Percentiles rank a stretch among this genome's conserved stretches.
phyloP scores from a whole-genome alignment of 2,113 vertebrate species.

The Proterorhinus semilunaris region DNA sequence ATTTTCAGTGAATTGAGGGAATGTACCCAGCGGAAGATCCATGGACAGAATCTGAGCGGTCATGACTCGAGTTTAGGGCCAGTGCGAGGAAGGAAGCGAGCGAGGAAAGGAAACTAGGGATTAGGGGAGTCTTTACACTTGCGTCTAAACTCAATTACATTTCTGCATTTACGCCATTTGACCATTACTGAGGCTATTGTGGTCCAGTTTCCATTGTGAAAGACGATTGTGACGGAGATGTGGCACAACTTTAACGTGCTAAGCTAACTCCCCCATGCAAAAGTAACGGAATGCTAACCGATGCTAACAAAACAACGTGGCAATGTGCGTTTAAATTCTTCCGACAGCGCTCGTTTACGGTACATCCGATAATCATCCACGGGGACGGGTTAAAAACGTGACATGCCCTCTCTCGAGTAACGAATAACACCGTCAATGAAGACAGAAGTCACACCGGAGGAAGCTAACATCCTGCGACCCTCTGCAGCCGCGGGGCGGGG shows the following conservation, averaged over 20 bases:
- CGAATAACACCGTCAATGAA: not conserved
- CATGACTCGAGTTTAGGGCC: not conserved
- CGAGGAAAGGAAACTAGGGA: not conserved
- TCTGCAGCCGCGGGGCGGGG: not conserved
- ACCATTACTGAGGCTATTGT: not conserved
- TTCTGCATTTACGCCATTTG: constrained; percentile 2
- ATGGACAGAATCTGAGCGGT: constrained; percentile 35
- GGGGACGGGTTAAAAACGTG: fast-evolving
- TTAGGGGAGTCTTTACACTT: constrained; percentile 14
- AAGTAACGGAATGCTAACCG: constrained; percentile 13
- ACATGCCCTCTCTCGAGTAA: not conserved
- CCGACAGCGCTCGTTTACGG: not conserved
- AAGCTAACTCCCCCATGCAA: constrained; percentile 1
- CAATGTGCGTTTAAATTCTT: constrained; percentile 14
- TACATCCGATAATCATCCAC: not conserved
- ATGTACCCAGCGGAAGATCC: constrained; percentile 44
- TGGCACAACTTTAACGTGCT: not conserved
- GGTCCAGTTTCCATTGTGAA: not conserved
- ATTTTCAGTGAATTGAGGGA: constrained; percentile 53
- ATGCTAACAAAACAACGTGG: constrained; percentile 30
- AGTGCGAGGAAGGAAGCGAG: not conserved
- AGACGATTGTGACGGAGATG: not conserved
- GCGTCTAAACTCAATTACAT: constrained; percentile 42
- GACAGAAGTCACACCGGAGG: constrained; percentile 4
- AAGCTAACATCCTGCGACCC: constrained; percentile 25